Evolutionary conservation across 2,888 invertebrate species (phyloP).

Genomic region (Trachelus troglodyta): DNA sequence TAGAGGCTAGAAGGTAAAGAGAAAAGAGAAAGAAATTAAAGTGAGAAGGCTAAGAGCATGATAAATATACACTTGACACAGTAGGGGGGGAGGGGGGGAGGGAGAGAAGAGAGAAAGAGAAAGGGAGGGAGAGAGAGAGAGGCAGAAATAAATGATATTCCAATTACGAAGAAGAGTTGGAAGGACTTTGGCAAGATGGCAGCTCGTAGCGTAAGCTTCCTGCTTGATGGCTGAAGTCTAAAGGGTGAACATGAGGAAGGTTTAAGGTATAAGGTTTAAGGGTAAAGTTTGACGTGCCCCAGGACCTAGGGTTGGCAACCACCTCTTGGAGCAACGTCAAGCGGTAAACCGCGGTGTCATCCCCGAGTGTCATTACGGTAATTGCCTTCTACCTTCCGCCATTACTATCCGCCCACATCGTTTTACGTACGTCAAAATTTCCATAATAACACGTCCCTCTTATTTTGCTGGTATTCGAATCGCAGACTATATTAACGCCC

Average conservation of each 20-base stretch:
- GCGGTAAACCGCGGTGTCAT: conserved; percentile 39
- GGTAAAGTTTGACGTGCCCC: not conserved
- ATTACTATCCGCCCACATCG: not conserved
- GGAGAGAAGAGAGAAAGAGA: not conserved
- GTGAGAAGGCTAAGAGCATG: not conserved
- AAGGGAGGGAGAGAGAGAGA: not conserved
- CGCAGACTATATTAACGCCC: not conserved
- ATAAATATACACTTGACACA: not conserved
- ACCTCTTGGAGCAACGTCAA: not conserved
- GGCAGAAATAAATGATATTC: not conserved
- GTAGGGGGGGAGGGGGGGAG: not conserved
- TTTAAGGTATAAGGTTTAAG: not conserved
- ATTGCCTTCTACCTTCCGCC: conserved; percentile 28
- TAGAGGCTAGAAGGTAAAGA: not conserved
- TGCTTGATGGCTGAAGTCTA: not conserved
- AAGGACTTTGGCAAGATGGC: not conserved
- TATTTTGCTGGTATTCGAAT: not conserved
- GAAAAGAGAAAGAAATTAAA: not conserved
- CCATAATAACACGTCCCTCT: conserved; percentile 2
- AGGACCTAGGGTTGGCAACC: not conserved
- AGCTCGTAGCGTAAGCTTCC: not conserved
- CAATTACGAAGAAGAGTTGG: not conserved
- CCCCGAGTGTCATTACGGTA: conserved; percentile 37
- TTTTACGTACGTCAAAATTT: conserved; percentile 4
- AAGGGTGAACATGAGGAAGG: not conserved